Evolutionary conservation across 2,113 vertebrate species (phyloP), one percentile per base, ranked within the genome.

Genomic region (Gadus chalcogrammus): DNA sequence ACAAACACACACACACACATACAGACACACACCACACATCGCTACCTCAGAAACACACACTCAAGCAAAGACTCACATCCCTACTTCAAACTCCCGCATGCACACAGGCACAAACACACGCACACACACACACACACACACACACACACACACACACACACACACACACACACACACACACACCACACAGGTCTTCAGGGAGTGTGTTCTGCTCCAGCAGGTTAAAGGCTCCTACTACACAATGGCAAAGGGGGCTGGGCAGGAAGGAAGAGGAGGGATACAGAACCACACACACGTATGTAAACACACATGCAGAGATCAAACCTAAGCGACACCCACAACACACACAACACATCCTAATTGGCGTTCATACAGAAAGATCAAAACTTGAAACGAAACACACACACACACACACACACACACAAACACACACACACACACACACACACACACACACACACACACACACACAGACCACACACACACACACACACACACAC

Each of bases 251-350:
- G 67, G 67, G 74, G 69, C 65, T 63, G 62, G 65, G 78, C 71
- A 73, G 77, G 71, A 76, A 70, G 70, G 52, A 72, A 74, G 82
- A 79, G 84, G 78, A 65, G 74, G 71, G 61, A 79, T 64, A 82
- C 80, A 69, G 2, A n/a, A 13, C 22, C 38, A 64, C 35, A 27
- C 20, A 72, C 52, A 24, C 11, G 38, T 8, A 74, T 13, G 5
- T 9, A 61, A n/a, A 61, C n/a, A 61, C 60, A 22, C n/a, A 61
- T 13, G 13, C 55, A 58, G 9, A 58, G 2, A 58, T 13, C 9
- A 9, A 58, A 9, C 17, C 55, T 2, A 58, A 9, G 13, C 55
- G n/a, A 35, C 55, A 59, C 4, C 15, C 64, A 3, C 61, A 13
- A 20, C 24, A 70, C 73, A 70, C 69, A 60, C 55, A 69, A 48